A percentile compares a stretch with the other conserved stretches of the same genome.
phyloP scores from a whole-genome alignment of 2,113 vertebrate species.

The Bombycilla garrulus region DNA sequence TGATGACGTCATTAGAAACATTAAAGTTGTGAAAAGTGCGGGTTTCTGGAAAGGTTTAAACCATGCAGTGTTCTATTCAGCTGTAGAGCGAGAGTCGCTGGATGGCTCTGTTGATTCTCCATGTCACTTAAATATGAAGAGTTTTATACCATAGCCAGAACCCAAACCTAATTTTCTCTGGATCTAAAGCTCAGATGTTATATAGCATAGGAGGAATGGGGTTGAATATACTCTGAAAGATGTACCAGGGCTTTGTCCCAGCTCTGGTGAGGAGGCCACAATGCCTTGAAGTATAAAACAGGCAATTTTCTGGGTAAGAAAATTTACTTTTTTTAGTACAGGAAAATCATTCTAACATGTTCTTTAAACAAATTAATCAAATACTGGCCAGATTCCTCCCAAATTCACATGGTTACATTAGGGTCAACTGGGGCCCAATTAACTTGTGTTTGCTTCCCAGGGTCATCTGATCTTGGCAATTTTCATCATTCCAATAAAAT shows the following conservation, averaged over 20 bases:
- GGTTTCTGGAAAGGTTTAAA: background rate
- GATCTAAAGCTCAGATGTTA: background rate
- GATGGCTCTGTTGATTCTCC: background rate
- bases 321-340: background rate
- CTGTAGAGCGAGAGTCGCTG: background rate
- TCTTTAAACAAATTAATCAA: constrained; percentile 52
- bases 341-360: background rate
- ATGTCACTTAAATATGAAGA: background rate
- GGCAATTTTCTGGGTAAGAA: background rate
- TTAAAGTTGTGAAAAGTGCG: background rate
- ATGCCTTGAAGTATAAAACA: background rate
- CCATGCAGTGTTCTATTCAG: background rate
- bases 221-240: background rate
- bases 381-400: background rate
- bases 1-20: background rate
- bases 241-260: background rate
- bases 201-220: background rate
- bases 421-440: constrained; percentile 9
- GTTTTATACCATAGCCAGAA: background rate
- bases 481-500: constrained; percentile 30
- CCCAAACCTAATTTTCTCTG: background rate
- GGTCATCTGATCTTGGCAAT: constrained; percentile 30
- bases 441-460: background rate
- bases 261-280: background rate
- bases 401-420: background rate